Conservation (phyloP, 1,140 invertebrate genomes). For the Meloidogyne chitwoodi region DNA sequence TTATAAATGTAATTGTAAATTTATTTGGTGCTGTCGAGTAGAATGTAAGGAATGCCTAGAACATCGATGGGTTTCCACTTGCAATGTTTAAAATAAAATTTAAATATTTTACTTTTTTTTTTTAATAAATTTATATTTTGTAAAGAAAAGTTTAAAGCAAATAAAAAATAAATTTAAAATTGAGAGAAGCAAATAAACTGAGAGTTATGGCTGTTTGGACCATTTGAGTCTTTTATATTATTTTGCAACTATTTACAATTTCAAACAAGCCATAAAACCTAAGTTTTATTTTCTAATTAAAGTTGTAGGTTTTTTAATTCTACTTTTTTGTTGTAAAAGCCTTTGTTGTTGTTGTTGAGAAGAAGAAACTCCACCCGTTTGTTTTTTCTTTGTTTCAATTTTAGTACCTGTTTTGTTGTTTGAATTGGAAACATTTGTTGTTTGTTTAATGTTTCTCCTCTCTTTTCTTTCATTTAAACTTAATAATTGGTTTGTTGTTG, state of each 20-base stretch:
- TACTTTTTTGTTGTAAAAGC: neutral
- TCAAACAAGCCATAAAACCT: neutral
- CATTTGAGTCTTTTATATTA: too few species aligned
- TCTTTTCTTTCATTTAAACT: neutral
- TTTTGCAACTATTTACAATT: neutral
- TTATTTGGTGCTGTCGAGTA: constrained; percentile 87
- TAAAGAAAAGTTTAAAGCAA: neutral
- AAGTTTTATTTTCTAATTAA: neutral
- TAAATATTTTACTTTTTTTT: neutral
- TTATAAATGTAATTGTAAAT: constrained; percentile 85
- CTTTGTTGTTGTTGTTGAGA: constrained; percentile 8
- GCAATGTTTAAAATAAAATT: constrained; percentile 15
- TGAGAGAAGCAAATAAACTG: too few species aligned
- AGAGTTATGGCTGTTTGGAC: too few species aligned
- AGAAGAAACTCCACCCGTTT: constrained; percentile 1
- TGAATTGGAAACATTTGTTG: neutral
- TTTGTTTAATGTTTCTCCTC: neutral
- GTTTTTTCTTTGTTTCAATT: neutral
- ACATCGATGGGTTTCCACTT: constrained; percentile 27
- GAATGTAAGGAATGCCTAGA: constrained; percentile 25
- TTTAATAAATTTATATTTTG: neutral
- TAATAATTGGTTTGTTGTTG: neutral
- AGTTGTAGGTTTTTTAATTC: neutral
- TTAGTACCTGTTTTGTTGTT: neutral
- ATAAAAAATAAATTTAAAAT: neutral